Evolutionary conservation across 2,888 invertebrate genomes (phyloP).

Genomic region (Caenorhabditis auriculariae): DNA sequence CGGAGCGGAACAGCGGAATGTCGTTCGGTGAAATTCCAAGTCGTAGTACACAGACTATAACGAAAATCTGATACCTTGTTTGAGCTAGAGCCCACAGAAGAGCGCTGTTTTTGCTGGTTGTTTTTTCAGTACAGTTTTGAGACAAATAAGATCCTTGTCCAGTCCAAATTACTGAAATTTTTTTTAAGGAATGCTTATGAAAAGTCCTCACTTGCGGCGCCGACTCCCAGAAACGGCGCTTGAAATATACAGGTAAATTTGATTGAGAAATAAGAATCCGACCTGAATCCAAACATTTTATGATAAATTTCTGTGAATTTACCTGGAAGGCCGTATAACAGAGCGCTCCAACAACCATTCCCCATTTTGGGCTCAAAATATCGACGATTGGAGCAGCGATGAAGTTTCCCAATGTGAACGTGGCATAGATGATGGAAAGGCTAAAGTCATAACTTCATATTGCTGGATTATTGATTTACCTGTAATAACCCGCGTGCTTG

Average conservation of each 20-base stretch:
- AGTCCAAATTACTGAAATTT: constrained; percentile 39
- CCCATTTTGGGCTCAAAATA: constrained; percentile 80
- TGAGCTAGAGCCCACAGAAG: constrained; percentile 32
- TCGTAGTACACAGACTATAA: too few species aligned
- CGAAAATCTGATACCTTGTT: constrained; percentile 14
- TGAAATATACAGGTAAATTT: constrained; percentile 45
- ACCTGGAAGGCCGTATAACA: constrained; percentile 84
- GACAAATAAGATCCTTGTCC: constrained; percentile 46
- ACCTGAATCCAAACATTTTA: too few species aligned
- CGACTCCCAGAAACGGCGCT: constrained; percentile 55
- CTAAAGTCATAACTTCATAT: constrained; percentile 67
- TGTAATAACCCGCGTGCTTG: constrained; percentile 44
- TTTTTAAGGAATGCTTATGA: background rate
- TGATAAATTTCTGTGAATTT: too few species aligned
- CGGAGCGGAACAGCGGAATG: too few species aligned
- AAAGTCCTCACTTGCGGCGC: constrained; percentile 59
- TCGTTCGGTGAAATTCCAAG: too few species aligned
- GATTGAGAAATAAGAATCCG: constrained; percentile 55
- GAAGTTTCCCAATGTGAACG: constrained; percentile 90
- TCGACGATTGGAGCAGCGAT: constrained; percentile 86
- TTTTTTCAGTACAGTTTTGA: constrained; percentile 39
- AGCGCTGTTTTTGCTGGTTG: constrained; percentile 39
- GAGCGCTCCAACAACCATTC: constrained; percentile 81
- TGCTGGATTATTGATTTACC: constrained; percentile 6
- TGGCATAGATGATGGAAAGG: constrained; percentile 86